phyloP scores from a whole-genome alignment of 2,888 invertebrate genomes.

The Chrysodeixis includens region DNA sequence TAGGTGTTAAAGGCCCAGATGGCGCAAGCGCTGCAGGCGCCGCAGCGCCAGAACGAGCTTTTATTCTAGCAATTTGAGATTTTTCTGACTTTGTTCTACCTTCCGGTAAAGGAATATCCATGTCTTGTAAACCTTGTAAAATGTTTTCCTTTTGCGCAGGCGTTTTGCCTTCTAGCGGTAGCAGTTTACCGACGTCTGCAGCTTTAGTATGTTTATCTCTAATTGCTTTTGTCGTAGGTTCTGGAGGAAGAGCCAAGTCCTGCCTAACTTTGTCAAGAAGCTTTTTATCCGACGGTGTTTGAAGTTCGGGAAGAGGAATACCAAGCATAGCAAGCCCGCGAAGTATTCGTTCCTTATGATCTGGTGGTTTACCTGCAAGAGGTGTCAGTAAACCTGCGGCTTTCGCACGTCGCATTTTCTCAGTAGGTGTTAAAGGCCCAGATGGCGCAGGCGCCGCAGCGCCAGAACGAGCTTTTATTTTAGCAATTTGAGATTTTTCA shows the following conservation, averaged over 20 bases:
- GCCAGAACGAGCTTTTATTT: slow-evolving; percentile 12
- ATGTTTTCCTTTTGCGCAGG: slow-evolving; percentile 17
- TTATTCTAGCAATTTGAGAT: no score
- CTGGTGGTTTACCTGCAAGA: slow-evolving; percentile 29
- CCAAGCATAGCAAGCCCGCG: slow-evolving; percentile 52
- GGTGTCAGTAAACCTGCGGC: slow-evolving; percentile 38
- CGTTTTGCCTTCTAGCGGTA: slow-evolving; percentile 24
- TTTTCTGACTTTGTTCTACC: slow-evolving; percentile 59
- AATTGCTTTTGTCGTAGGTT: slow-evolving; percentile 38
- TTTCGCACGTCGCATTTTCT: slow-evolving; percentile 26
- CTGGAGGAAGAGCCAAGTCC: slow-evolving; percentile 51
- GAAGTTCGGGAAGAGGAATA: slow-evolving; percentile 52
- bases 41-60: not conserved
- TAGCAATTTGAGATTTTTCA: slow-evolving; percentile 49
- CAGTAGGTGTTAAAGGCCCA: slow-evolving; percentile 25
- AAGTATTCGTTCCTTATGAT: slow-evolving; percentile 60
- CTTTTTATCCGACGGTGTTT: slow-evolving; percentile 54
- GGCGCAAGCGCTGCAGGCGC: no score
- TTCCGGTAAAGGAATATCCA: slow-evolving; percentile 50
- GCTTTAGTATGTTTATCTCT: slow-evolving; percentile 56
- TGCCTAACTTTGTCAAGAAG: slow-evolving; percentile 30
- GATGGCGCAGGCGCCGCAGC: no score
- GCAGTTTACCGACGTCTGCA: slow-evolving; percentile 45
- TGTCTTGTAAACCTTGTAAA: slow-evolving; percentile 8
- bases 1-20: no score